Conservation (phyloP, 2,113 vertebrate species). For the Lucifuga dentata region DNA sequence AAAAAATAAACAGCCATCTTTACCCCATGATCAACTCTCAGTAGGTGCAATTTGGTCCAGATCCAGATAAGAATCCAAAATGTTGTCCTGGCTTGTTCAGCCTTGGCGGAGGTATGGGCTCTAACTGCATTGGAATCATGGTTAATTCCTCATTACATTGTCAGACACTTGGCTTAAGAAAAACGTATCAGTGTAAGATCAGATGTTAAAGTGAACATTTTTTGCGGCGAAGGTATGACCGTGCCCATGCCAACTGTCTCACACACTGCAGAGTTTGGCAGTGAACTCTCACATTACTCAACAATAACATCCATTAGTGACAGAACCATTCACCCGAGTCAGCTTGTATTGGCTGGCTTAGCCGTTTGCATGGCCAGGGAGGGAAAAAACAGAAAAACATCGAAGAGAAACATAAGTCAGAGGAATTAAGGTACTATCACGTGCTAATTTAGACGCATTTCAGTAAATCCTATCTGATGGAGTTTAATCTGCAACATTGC, state of each 20-base stretch:
- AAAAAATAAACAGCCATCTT: too few relatives aligned
- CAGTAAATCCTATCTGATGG: conserved; percentile 61
- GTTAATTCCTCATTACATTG: too few relatives aligned
- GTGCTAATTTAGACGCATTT: conserved; percentile 75
- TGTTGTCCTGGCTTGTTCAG: too few relatives aligned
- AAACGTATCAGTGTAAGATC: too few relatives aligned
- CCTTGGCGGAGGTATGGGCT: too few relatives aligned
- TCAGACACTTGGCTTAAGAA: too few relatives aligned
- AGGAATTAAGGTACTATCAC: conserved; percentile 75
- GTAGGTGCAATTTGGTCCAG: too few relatives aligned
- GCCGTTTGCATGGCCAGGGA: conserved; percentile 43
- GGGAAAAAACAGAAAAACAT: conserved; percentile 7
- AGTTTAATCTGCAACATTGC: conserved; percentile 65
- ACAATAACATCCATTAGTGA: conserved; percentile 63
- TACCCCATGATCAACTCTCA: too few relatives aligned
- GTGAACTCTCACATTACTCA: conserved; percentile 53
- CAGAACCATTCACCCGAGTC: conserved; percentile 38
- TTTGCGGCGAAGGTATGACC: neutral
- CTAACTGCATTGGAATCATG: too few relatives aligned
- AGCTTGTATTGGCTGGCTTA: conserved; percentile 60
- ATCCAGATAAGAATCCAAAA: too few relatives aligned
- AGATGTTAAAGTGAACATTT: too few relatives aligned
- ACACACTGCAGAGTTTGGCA: conserved; percentile 34
- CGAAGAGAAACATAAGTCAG: conserved; percentile 26
- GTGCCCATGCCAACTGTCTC: conserved; percentile 15